phyloP scores from a whole-genome alignment of 2,113 vertebrate species.

The Drymodes brunneopygia region DNA sequence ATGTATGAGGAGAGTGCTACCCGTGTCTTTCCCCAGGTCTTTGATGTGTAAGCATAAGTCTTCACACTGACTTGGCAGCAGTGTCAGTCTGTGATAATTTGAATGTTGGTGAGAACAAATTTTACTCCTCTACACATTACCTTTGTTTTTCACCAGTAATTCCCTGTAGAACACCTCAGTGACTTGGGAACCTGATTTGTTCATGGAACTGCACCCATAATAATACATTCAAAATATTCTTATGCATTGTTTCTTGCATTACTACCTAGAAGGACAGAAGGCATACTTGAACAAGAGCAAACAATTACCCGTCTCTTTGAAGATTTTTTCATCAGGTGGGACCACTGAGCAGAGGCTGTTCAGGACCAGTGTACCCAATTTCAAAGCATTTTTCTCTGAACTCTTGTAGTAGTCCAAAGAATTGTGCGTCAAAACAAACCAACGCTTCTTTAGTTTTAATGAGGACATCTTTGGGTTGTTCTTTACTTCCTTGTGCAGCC shows the following conservation, averaged over 20 bases:
- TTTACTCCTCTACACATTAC: not conserved
- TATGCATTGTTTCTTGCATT: not conserved
- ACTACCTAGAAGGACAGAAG: not conserved
- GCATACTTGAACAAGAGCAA: not conserved
- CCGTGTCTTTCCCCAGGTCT: not conserved
- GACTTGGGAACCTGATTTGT: not conserved
- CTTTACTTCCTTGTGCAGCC: constrained; percentile 94
- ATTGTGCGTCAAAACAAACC: constrained; percentile 97
- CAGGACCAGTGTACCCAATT: constrained; percentile 91
- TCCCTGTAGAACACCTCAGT: not conserved
- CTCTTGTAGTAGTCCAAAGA: constrained; percentile 98
- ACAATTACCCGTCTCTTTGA: constrained; percentile 88
- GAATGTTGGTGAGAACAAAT: not conserved
- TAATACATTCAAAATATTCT: not conserved
- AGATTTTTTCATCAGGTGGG: constrained; percentile 89
- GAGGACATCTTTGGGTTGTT: constrained; percentile 83
- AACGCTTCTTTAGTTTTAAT: constrained; percentile 92
- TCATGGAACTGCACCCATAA: not conserved
- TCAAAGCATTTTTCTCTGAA: constrained; percentile 87
- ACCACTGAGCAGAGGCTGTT: constrained; percentile 94
- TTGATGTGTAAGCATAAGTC: not conserved
- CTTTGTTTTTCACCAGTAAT: not conserved
- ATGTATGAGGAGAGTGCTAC: not conserved
- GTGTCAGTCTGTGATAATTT: not conserved
- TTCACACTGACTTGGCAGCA: not conserved